Conservation (phyloP, 2,113 vertebrate genomes). For the Malaclemys terrapin region DNA sequence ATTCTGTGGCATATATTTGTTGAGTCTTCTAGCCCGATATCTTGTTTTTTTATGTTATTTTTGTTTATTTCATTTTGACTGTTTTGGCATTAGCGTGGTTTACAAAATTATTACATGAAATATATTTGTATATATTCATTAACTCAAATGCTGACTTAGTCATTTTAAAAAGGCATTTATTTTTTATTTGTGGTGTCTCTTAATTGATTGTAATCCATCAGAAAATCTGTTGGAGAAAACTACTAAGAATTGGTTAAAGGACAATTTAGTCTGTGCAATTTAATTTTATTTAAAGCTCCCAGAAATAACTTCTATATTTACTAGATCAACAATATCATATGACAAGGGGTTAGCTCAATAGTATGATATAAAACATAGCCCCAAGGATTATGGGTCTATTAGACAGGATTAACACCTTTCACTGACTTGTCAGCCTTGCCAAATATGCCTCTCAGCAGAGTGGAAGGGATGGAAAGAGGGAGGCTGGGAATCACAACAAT, state of each 20-base stretch:
- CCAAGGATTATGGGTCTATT: constrained; percentile 59
- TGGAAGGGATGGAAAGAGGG: background rate
- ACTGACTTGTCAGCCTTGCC: constrained; percentile 60
- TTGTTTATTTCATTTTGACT: background rate
- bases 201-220: constrained; percentile 29
- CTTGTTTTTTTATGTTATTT: background rate
- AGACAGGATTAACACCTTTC: constrained; percentile 71
- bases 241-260: constrained; percentile 8
- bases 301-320: constrained; percentile 62
- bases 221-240: constrained; percentile 9
- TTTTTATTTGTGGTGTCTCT: background rate
- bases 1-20: background rate
- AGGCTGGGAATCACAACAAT: constrained; percentile 40
- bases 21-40: background rate
- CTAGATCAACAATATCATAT: constrained; percentile 53
- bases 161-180: constrained; percentile 36
- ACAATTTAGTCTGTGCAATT: background rate
- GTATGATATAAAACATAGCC: constrained; percentile 42
- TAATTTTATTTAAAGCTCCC: constrained; percentile 46
- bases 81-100: background rate
- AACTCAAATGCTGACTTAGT: background rate
- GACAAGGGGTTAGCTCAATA: constrained; percentile 56
- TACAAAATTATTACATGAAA: background rate
- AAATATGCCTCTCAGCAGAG: constrained; percentile 66
- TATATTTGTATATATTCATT: background rate